A percentile compares a stretch with the other conserved stretches of the same genome.
Evolutionary conservation across 1,140 invertebrate species (phyloP).

Genomic region (Pseudomyrmex concolor): DNA sequence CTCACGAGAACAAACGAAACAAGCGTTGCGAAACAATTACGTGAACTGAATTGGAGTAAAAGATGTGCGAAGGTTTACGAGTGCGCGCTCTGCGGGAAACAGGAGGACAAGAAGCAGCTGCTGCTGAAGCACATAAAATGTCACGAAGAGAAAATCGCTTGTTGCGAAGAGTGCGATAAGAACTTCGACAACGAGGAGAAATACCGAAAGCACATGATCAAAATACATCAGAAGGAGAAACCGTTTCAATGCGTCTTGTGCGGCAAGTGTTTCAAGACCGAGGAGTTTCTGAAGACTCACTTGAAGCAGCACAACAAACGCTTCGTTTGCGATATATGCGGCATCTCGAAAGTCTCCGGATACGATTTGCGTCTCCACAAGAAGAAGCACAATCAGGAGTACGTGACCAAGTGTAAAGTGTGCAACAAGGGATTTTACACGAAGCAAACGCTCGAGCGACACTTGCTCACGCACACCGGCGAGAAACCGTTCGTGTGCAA

Average conservation of each 20-base stretch:
- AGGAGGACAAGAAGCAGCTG: conserved; percentile 65
- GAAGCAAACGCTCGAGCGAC: conserved; percentile 78
- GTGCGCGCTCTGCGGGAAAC: conserved; percentile 71
- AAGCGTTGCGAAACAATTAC: neutral
- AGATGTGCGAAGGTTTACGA: conserved; percentile 56
- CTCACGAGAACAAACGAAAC: neutral
- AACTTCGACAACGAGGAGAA: conserved; percentile 64
- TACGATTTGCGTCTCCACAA: conserved; percentile 77
- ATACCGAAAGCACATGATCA: conserved; percentile 67
- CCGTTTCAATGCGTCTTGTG: conserved; percentile 83
- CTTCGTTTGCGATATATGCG: conserved; percentile 94
- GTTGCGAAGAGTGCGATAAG: conserved; percentile 72
- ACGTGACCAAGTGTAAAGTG: conserved; percentile 74
- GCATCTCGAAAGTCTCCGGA: conserved; percentile 85
- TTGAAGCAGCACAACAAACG: conserved; percentile 88
- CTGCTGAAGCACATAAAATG: conserved; percentile 65
- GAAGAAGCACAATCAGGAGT: conserved; percentile 79
- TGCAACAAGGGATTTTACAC: conserved; percentile 81
- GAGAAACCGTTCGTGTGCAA: conserved; percentile 92
- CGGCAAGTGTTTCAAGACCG: conserved; percentile 86
- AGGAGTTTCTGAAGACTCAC: conserved; percentile 81
- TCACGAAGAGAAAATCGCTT: conserved; percentile 51
- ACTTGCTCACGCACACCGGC: conserved; percentile 85
- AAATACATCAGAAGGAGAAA: conserved; percentile 75
- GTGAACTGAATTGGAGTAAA: neutral